Evolutionary conservation across 1,140 invertebrate species (phyloP), one percentile per base, ranked within the genome.

Genomic region (Temnothorax nylanderi): DNA sequence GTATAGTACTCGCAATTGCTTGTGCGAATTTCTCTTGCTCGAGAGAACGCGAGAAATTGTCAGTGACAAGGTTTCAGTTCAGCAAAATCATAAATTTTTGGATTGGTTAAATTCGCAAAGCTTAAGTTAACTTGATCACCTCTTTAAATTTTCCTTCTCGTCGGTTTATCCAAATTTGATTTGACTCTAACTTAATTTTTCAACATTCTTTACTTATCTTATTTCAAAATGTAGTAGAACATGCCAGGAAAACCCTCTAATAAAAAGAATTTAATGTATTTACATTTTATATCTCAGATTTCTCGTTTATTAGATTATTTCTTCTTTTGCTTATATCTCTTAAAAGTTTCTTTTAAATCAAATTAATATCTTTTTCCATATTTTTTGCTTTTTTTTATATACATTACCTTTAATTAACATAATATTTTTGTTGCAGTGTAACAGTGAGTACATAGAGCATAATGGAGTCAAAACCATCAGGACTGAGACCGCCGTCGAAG

Each of bases 401-500:
- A 7, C 7, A 3, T 11, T 7, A 0, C 21, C 49, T 86, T 86
- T 80, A 62, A 74, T 3, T 72, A 82, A 89, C 8, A 44, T 56
- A 58, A n/a, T 74, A 11, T 82, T 87, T 56, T 44, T 89, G 37
- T 89, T 90, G 16, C 85, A 90, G 86, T 62, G 80, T 89, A 67
- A 81, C 60, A 89, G 77, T 87, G 74, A 87, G 21, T 76, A 67
- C 1, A 32, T 87, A 72, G 34, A 93, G 69, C 75, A 94, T 94
- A 93, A 88, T 87, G 10, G 92, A 94, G 3, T 54, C 67, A 37
- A 94, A 93, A 37, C 89, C 92, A 81, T 96, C 96, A 6, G 96
- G 96, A 2, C 89, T 97, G 54, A 96, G 96, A 85, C 96, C 95
- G 54, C 96, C 96, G n/a, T 95, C 96, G 18, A 96, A 96, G 92